Conservation (phyloP, 2,113 vertebrate species). For the Tyrannus savana region DNA sequence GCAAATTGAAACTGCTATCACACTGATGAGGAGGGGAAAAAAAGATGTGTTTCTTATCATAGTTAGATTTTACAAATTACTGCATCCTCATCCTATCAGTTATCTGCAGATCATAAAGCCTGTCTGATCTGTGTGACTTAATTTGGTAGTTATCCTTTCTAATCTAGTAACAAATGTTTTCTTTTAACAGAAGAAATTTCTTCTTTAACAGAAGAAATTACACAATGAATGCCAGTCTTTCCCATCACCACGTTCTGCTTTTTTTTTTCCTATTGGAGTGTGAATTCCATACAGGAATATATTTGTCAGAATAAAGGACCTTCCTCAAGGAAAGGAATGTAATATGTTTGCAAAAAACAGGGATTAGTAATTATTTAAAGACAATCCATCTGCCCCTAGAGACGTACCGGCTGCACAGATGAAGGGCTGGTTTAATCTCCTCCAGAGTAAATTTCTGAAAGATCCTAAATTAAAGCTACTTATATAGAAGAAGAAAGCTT, state of each 20-base stretch:
- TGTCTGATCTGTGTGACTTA: conserved; percentile 42
- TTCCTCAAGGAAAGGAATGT: not conserved
- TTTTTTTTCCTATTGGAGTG: not conserved
- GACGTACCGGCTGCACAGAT: not conserved
- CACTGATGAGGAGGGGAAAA: not conserved
- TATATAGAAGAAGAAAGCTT: not conserved
- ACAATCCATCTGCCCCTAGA: not conserved
- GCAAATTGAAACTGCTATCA: not conserved
- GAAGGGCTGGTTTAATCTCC: not conserved
- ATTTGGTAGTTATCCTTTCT: conserved; percentile 23
- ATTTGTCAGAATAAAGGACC: not conserved
- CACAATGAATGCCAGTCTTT: not conserved
- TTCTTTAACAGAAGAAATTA: not conserved
- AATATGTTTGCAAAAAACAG: not conserved
- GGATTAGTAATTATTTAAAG: conserved; percentile 10
- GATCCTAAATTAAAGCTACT: not conserved
- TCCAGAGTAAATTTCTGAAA: not conserved
- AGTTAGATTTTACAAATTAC: not conserved
- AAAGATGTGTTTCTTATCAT: not conserved
- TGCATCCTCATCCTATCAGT: not conserved
- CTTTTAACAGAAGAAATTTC: not conserved
- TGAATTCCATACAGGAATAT: not conserved
- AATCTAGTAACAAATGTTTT: conserved; percentile 19
- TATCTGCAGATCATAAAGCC: conserved; percentile 39
- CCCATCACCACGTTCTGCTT: not conserved